Percentiles rank a stretch among this genome's conserved stretches.
phyloP scores from a whole-genome alignment of 2,113 vertebrate genomes.

The Axis porcinus region DNA sequence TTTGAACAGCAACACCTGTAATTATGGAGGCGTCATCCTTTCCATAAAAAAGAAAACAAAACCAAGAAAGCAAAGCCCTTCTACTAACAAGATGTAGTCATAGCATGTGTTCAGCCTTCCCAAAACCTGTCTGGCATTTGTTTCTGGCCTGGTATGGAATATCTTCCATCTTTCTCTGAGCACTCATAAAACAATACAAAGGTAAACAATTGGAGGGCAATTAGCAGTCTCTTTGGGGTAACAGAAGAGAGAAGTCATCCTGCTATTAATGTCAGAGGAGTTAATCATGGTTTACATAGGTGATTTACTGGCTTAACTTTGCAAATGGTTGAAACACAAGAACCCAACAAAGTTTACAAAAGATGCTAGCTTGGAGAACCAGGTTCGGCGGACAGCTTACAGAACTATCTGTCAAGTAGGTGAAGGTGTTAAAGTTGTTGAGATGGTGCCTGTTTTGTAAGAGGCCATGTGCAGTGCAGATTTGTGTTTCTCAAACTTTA shows the following conservation, averaged over 20 bases:
- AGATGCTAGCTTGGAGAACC: constrained; percentile 23
- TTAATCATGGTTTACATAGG: constrained; percentile 78
- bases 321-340: constrained; percentile 68
- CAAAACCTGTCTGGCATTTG: constrained; percentile 76
- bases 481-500: neutral
- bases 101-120: constrained; percentile 69
- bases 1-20: constrained; percentile 83
- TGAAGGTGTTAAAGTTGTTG: neutral
- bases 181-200: constrained; percentile 79
- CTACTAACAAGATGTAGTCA: constrained; percentile 75
- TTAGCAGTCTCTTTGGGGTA: constrained; percentile 77
- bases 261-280: constrained; percentile 77
- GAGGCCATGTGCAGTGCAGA: neutral
- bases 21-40: constrained; percentile 83
- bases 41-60: constrained; percentile 74
- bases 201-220: constrained; percentile 82
- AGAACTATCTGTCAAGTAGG: neutral
- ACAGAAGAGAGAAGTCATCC: constrained; percentile 76
- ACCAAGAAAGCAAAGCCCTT: constrained; percentile 70
- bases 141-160: constrained; percentile 77
- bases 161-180: constrained; percentile 76
- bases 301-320: constrained; percentile 71
- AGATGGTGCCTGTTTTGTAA: neutral
- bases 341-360: constrained; percentile 53
- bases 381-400: neutral